These are phyloP conservation scores for Saccopteryx leptura DNA, from an alignment of 2,113 vertebrate genomes.

Conservation along the genomic window DNA sequence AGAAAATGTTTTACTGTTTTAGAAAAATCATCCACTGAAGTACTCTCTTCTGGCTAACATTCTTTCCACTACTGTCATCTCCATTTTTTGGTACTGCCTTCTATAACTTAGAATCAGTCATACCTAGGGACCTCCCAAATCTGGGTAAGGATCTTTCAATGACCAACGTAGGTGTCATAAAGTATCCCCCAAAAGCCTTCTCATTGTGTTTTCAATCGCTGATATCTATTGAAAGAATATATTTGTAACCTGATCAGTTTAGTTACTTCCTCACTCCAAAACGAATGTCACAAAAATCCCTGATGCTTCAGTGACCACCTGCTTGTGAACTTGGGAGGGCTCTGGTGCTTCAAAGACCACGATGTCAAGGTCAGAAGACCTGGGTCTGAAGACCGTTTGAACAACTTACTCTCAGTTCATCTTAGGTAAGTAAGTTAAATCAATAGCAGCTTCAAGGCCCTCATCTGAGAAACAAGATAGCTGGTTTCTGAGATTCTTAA, in stretches of 20 bases:
- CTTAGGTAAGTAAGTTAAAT: background rate
- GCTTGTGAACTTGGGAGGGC: no score
- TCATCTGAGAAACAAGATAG: slow-evolving; percentile 30
- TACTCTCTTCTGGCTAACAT: background rate
- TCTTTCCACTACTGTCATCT: background rate
- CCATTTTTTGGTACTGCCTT: background rate
- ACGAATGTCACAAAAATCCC: background rate
- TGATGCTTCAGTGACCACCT: background rate
- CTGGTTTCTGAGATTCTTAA: slow-evolving; percentile 4
- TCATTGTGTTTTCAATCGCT: background rate
- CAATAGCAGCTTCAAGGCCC: background rate
- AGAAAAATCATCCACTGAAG: background rate
- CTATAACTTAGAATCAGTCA: no score
- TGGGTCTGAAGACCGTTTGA: background rate
- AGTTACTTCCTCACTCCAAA: background rate
- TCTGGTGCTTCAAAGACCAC: background rate
- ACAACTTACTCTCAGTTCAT: background rate
- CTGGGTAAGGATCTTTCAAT: background rate
- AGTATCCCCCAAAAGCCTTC: background rate
- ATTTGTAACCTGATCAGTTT: background rate
- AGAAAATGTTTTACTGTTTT: slow-evolving; percentile 55
- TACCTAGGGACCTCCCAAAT: background rate
- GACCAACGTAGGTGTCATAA: background rate
- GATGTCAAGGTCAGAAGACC: background rate
- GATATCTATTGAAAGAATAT: background rate